Evolutionary conservation across 2,113 vertebrate species (phyloP), one percentile per base, ranked within the genome.

Genomic region (Callospermophilus lateralis): DNA sequence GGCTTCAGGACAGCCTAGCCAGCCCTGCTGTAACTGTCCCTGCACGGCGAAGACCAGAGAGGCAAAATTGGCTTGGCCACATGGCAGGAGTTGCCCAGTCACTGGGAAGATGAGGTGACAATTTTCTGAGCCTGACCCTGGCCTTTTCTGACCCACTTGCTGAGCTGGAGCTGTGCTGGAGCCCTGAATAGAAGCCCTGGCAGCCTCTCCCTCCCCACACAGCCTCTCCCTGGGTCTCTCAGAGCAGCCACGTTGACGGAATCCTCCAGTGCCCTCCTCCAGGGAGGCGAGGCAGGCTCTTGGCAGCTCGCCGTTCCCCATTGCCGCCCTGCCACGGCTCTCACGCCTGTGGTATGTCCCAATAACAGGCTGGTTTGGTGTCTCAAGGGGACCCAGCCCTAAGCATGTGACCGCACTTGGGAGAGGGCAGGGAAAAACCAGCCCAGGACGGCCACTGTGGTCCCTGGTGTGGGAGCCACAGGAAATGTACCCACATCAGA

Each of bases 361-460:
- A 97, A 22, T 97, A 96, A 97, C 92, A 97, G 97, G 42, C 96
- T 93, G 96, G 81, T 78, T 90, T 79, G 22, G 72, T 51, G 39
- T 78, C 84, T 65, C 90, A n/a, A 30, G 67, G 80, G 84, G 84
- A 92, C 90, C 80, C 72, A 81, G n/a, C 93, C 89, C 95, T 94
- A 79, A 93, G 76, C 6, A 4, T 65, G 85, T 70, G 73, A 53
- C 51, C 10, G 9, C 55, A 45, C 67, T 80, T 65, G 32, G 63
- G 34, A 22, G 39, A 88, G 55, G 85, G 53, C 70, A 84, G 61
- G n/a, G 24, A 37, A 73, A 45, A 65, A 76, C 39, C 58, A 37
- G 51, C 73, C 94, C 15, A 6, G 77, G 88, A 16, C 34, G 0
- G 42, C 68, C 94, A 80, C 81, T 11, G 0, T 94, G 93, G 74